A percentile compares a stretch with the other conserved stretches of the same genome.
phyloP scores from a whole-genome alignment of 2,113 vertebrate genomes.

The Gallinago paraguaiae region DNA sequence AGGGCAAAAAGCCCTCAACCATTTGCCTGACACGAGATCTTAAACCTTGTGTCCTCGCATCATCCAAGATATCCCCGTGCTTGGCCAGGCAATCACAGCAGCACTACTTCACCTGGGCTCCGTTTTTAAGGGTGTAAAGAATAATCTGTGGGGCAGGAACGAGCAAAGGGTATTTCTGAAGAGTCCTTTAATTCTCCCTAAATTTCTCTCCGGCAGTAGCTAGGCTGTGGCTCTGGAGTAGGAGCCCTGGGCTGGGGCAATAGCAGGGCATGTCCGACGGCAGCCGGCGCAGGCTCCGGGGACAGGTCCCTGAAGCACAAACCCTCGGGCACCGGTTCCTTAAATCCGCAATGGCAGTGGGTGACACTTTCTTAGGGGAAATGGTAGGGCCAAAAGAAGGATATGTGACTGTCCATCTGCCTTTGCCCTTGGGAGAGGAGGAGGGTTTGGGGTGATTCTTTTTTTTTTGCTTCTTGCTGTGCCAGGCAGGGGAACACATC shows the following conservation, averaged over 20 bases:
- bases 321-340: accelerated
- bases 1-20: background rate
- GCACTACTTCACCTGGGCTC: accelerated
- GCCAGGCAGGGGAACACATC: accelerated
- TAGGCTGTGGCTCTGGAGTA: background rate
- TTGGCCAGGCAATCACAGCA: background rate
- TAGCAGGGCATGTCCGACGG: background rate
- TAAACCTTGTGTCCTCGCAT: background rate
- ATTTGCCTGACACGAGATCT: background rate
- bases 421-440: background rate
- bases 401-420: accelerated
- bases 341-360: background rate
- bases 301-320: background rate
- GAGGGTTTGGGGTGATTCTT: no score
- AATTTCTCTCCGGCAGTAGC: background rate
- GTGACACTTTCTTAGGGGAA: background rate
- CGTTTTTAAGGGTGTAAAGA: background rate
- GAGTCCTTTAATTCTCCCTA: background rate
- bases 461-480: background rate
- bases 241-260: background rate
- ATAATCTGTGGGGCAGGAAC: background rate
- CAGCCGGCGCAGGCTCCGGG: accelerated
- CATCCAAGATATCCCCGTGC: accelerated
- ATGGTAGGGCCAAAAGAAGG: background rate
- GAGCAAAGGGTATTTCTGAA: background rate